These are phyloP conservation scores for Tinamus guttatus DNA, from an alignment of 2,113 vertebrate genomes.

Conservation along the genomic window DNA sequence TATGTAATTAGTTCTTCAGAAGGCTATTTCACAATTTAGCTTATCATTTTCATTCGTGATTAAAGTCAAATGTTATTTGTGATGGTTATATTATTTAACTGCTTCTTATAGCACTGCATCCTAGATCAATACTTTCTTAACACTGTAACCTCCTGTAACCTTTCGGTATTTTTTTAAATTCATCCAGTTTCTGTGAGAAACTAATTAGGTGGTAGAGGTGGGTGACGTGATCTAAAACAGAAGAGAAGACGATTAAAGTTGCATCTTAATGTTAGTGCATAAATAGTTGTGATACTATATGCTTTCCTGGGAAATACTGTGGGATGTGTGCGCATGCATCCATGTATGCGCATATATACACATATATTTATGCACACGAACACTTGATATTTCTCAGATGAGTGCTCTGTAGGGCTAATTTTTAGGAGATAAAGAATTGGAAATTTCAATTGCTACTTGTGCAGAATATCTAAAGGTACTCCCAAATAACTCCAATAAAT, in stretches of 20 bases:
- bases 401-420: background rate
- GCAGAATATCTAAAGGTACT: background rate
- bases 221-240: background rate
- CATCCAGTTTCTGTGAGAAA: background rate
- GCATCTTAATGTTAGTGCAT: background rate
- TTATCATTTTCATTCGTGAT: background rate
- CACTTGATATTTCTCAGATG: background rate
- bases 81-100: background rate
- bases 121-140: background rate
- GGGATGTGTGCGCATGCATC: too few species aligned
- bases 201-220: background rate
- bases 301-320: background rate
- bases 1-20: background rate
- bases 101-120: background rate
- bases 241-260: accelerated
- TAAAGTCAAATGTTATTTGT: background rate
- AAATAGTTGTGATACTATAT: background rate
- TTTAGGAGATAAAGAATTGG: background rate
- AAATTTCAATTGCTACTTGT: background rate
- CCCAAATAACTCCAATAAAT: background rate
- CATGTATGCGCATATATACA: background rate
- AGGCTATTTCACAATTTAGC: background rate
- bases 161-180: background rate
- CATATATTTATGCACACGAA: background rate
- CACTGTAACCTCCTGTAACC: background rate